Evolutionary conservation across 1,140 invertebrate species (phyloP).

Genomic region (Drosophila auraria): DNA sequence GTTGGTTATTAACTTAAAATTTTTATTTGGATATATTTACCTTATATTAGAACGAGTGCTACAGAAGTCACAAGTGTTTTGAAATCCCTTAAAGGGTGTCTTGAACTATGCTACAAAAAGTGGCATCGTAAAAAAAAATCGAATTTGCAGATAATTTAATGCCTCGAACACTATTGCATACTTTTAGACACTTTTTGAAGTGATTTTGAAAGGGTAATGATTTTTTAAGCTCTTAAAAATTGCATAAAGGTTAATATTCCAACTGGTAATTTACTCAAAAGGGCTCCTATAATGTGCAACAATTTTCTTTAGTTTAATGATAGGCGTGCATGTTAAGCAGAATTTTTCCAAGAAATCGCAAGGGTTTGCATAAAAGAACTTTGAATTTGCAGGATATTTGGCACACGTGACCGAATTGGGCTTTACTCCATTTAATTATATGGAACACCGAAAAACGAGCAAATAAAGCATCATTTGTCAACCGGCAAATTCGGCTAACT

Average conservation of each 20-base stretch:
- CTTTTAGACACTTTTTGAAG: neutral
- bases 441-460: conserved; percentile 49
- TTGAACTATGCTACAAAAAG: no score
- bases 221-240: neutral
- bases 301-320: conserved; percentile 34
- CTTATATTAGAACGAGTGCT: no score
- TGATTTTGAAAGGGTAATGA: neutral
- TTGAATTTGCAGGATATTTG: conserved; percentile 44
- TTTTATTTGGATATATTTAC: no score
- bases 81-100: no score
- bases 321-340: conserved; percentile 58
- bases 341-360: conserved; percentile 41
- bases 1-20: no score
- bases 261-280: conserved; percentile 7
- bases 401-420: conserved; percentile 57
- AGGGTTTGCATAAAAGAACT: conserved; percentile 8
- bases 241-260: conserved; percentile 7
- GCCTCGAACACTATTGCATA: no score
- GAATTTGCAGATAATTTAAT: no score
- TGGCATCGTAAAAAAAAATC: no score
- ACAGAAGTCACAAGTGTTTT: no score
- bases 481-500: conserved; percentile 57
- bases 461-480: conserved; percentile 74
- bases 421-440: conserved; percentile 69
- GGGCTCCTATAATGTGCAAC: conserved; percentile 38